phyloP scores from a whole-genome alignment of 2,888 invertebrate species.

The Tiliacea aurago region DNA sequence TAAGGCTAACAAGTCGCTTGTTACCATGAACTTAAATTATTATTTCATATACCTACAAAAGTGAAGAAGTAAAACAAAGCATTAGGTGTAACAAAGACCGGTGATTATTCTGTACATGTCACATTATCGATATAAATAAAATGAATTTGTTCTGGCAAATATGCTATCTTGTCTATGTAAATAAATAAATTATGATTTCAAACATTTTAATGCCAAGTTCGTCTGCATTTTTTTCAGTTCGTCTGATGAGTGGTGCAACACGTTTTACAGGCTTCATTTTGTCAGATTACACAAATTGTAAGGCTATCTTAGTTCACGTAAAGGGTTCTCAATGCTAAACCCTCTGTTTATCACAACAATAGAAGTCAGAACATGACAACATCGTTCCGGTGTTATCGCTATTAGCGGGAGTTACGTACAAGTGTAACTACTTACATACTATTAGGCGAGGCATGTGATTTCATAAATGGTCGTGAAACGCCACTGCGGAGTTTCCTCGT shows the following conservation, averaged over 20 bases:
- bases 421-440: constrained; percentile 73
- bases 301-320: constrained; percentile 11
- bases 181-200: too few species aligned
- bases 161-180: too few species aligned
- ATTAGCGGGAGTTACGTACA: constrained; percentile 56
- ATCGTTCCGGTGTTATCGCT: constrained; percentile 51
- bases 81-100: too few species aligned
- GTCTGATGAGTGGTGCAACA: constrained; percentile 10
- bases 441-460: constrained; percentile 80
- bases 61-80: too few species aligned
- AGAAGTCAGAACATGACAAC: constrained; percentile 53
- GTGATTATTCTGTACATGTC: too few species aligned
- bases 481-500: constrained; percentile 81
- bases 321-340: constrained; percentile 33
- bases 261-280: constrained; percentile 9
- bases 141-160: too few species aligned
- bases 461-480: constrained; percentile 80
- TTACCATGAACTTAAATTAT: too few species aligned
- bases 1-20: too few species aligned
- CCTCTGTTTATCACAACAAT: constrained; percentile 55
- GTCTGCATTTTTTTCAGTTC: constrained; percentile 6
- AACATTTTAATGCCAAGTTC: too few species aligned
- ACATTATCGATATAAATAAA: too few species aligned
- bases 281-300: not conserved
- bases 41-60: too few species aligned